Evolutionary conservation across 2,888 invertebrate genomes (phyloP).

Genomic region (Cryptops parisi): DNA sequence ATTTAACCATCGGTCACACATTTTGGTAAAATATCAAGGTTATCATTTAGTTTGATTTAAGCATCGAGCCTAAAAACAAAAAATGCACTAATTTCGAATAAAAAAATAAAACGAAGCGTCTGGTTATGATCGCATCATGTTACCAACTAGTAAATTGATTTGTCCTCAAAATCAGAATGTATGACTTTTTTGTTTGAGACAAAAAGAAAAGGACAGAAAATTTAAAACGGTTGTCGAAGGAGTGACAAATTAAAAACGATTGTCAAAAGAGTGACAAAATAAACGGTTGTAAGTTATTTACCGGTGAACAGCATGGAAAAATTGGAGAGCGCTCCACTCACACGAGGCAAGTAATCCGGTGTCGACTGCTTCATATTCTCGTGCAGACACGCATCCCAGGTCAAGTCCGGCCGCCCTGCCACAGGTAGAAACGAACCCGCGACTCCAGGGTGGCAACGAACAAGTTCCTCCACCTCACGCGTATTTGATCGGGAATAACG

Average conservation of each 20-base stretch:
- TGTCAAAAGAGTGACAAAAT: background rate
- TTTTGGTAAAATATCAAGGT: too few species aligned
- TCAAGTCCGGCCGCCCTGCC: constrained; percentile 3
- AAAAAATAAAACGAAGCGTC: too few species aligned
- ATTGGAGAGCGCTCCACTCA: constrained; percentile 20
- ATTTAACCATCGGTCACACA: too few species aligned
- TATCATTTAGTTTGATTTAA: too few species aligned
- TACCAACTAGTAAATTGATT: too few species aligned
- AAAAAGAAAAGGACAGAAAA: background rate
- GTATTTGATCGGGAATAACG: too few species aligned
- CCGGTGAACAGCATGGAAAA: constrained; percentile 23
- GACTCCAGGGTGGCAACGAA: constrained; percentile 5
- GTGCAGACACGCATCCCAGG: constrained; percentile 4
- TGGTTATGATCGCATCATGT: too few species aligned
- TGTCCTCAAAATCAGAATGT: too few species aligned
- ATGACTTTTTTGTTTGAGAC: too few species aligned
- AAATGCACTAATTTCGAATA: too few species aligned
- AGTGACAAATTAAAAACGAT: background rate
- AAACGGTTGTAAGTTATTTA: constrained; percentile 8
- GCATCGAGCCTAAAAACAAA: too few species aligned
- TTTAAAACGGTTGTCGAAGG: background rate
- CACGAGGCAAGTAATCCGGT: constrained; percentile 21
- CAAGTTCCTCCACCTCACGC: background rate
- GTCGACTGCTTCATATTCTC: constrained; percentile 20
- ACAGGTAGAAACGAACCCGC: background rate